Conservation (phyloP, 2,797 vertebrate species). For the Brotula barbata region DNA sequence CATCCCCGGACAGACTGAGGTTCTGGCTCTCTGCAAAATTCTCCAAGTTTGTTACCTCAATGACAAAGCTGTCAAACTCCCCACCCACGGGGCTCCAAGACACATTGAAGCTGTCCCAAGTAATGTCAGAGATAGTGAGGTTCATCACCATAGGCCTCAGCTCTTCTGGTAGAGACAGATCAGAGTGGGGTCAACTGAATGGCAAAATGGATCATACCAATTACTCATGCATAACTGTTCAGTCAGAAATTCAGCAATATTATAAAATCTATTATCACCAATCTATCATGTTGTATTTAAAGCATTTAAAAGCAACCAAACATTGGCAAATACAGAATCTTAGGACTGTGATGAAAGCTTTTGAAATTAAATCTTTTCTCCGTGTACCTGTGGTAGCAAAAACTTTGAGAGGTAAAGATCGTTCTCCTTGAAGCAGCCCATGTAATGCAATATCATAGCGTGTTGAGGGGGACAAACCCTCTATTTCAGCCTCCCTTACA, state of each 20-base stretch:
- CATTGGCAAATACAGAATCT: too few species aligned
- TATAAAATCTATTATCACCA: too few species aligned
- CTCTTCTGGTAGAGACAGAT: constrained; percentile 85
- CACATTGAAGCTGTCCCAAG: constrained; percentile 87
- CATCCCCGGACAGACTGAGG: constrained; percentile 82
- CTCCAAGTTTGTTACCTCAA: constrained; percentile 88
- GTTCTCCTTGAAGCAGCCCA: constrained; percentile 70
- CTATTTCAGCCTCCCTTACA: constrained; percentile 65
- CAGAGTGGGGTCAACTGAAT: constrained; percentile 62
- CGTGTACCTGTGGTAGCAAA: constrained; percentile 79
- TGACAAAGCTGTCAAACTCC: constrained; percentile 88
- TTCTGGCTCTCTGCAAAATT: constrained; percentile 75
- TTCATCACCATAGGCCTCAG: constrained; percentile 79
- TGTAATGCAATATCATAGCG: constrained; percentile 72
- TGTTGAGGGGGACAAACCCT: constrained; percentile 70
- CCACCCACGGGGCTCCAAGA: constrained; percentile 84
- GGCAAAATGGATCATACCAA: constrained; percentile 27
- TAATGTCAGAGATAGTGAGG: constrained; percentile 80
- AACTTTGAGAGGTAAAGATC: constrained; percentile 69
- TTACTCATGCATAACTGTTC: background rate
- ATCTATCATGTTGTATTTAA: too few species aligned
- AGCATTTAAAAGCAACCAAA: too few species aligned
- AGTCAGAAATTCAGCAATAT: background rate
- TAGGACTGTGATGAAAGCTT: constrained; percentile 20
- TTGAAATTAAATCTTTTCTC: constrained; percentile 25